A percentile compares a stretch with the other conserved stretches of the same genome.
Evolutionary conservation across 2,113 vertebrate species (phyloP).

Genomic region (Scomber japonicus): DNA sequence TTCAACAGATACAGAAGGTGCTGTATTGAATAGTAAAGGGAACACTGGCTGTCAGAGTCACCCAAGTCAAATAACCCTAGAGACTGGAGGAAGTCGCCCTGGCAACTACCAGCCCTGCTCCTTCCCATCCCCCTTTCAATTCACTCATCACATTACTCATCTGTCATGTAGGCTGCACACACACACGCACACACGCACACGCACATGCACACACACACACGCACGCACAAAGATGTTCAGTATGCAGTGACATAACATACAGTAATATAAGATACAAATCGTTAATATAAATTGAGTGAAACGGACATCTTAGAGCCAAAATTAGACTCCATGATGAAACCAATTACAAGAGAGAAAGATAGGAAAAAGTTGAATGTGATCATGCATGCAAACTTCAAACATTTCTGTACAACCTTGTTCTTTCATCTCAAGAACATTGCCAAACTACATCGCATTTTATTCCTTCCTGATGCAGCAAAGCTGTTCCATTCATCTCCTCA

Average conservation of each 20-base stretch:
- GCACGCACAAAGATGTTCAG: not conserved
- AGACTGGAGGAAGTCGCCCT: slow-evolving; percentile 49
- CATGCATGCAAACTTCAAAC: slow-evolving; percentile 3
- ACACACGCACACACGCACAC: slow-evolving; percentile 8
- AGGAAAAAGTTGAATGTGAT: not conserved
- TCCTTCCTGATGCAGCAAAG: slow-evolving; percentile 14
- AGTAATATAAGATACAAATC: too few relatives aligned
- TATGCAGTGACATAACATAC: not conserved
- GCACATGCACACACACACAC: slow-evolving; percentile 13
- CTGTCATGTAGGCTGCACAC: slow-evolving; percentile 18
- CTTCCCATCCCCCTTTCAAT: slow-evolving; percentile 37
- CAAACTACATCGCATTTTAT: slow-evolving; percentile 7
- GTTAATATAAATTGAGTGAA: too few relatives aligned
- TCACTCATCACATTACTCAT: slow-evolving; percentile 46
- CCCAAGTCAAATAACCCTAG: slow-evolving; percentile 49
- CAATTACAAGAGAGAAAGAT: not conserved
- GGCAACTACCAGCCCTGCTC: slow-evolving; percentile 37
- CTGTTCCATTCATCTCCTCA: slow-evolving; percentile 24
- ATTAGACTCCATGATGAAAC: slow-evolving; percentile 9
- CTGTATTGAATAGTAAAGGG: slow-evolving; percentile 8
- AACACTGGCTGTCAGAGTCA: slow-evolving; percentile 45
- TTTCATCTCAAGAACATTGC: not conserved
- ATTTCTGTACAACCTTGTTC: slow-evolving; percentile 6
- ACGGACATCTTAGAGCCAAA: not conserved
- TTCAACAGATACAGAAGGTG: slow-evolving; percentile 16